These are phyloP conservation scores for Rhombomys opimus DNA, from an alignment of 2,113 vertebrate genomes.

Conservation along the genomic window DNA sequence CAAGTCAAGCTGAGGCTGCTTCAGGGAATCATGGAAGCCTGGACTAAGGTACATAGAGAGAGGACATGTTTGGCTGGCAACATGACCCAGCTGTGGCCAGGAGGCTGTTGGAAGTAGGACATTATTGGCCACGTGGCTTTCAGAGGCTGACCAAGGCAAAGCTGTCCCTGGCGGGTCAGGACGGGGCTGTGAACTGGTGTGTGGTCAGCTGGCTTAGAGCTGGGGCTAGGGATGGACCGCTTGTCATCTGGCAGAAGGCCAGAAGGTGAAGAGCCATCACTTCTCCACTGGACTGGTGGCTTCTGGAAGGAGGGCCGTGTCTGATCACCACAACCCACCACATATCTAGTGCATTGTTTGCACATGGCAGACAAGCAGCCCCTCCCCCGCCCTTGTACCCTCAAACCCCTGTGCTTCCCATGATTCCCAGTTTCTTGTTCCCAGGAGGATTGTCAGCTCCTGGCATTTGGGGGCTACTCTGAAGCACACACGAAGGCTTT, in stretches of 20 bases:
- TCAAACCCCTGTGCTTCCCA: not conserved
- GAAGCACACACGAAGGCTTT: not conserved
- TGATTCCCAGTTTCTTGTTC: not conserved
- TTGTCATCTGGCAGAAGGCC: not conserved
- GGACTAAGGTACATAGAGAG: not conserved
- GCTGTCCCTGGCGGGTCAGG: not conserved
- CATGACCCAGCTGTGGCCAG: not conserved
- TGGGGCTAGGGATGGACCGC: not conserved
- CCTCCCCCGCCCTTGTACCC: not conserved
- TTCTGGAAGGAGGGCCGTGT: not conserved
- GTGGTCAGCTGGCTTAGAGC: not conserved
- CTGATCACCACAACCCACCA: fast-evolving
- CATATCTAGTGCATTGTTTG: not conserved
- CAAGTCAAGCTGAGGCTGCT: not conserved
- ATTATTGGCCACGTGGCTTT: not conserved
- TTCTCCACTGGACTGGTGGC: not conserved
- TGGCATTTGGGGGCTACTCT: not conserved
- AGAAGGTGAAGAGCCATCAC: not conserved
- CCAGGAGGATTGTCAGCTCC: not conserved
- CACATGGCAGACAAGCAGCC: fast-evolving
- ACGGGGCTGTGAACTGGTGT: not conserved
- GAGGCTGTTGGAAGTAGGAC: not conserved
- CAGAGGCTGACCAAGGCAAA: not conserved
- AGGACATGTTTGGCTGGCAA: not conserved
- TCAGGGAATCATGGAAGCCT: not conserved